A percentile compares a stretch with the other conserved stretches of the same genome.
phyloP scores from a whole-genome alignment of 2,888 invertebrate species.

The Eilema caniola region DNA sequence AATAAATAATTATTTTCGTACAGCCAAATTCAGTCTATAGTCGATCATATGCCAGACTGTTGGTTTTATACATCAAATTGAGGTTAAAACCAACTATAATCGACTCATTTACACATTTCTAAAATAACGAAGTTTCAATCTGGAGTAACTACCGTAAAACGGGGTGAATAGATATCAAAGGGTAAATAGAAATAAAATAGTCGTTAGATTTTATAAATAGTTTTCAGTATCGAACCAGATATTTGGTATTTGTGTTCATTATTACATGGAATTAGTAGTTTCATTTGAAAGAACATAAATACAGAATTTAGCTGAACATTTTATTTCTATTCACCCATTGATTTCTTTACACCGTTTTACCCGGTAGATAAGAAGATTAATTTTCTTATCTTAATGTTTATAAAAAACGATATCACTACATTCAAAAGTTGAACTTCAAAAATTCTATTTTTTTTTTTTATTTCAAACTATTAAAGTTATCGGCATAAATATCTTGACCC shows the following conservation, averaged over 20 bases:
- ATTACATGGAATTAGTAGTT: too few relatives aligned
- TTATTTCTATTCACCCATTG: too few relatives aligned
- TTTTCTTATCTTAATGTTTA: background rate
- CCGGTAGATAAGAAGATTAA: background rate
- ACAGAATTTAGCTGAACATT: too few relatives aligned
- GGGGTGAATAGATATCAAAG: too few relatives aligned
- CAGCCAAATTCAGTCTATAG: background rate
- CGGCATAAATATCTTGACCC: too few relatives aligned
- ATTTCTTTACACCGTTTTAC: too few relatives aligned
- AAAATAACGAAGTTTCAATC: background rate
- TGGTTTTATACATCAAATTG: background rate
- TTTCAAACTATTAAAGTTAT: background rate
- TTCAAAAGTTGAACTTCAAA: background rate
- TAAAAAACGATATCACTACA: background rate
- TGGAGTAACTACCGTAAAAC: background rate
- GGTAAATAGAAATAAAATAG: too few relatives aligned
- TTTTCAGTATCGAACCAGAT: too few relatives aligned
- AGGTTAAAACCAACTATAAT: background rate
- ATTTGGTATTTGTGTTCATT: too few relatives aligned
- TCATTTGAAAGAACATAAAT: too few relatives aligned
- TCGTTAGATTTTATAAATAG: too few relatives aligned
- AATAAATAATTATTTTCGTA: background rate
- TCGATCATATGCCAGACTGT: background rate
- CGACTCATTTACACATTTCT: background rate
- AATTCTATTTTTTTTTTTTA: background rate